A percentile compares a stretch with the other conserved stretches of the same genome.
phyloP scores from a whole-genome alignment of 2,888 invertebrate genomes.

The Petrolisthes cinctipes region DNA sequence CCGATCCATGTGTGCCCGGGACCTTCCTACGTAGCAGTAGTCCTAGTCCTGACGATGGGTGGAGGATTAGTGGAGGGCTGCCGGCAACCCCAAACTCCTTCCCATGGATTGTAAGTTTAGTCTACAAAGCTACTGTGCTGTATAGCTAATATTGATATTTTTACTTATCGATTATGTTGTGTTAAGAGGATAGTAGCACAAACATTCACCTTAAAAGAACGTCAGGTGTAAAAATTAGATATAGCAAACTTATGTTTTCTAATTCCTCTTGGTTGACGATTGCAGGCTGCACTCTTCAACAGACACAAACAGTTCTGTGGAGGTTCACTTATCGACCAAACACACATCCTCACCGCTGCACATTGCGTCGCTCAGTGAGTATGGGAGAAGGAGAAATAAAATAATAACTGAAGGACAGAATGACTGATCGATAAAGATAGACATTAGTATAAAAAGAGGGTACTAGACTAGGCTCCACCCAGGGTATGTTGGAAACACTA shows the following conservation, averaged over 20 bases:
- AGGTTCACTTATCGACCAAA: slow-evolving; percentile 58
- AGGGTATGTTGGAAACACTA: neutral
- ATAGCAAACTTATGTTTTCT: no score
- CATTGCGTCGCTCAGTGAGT: slow-evolving; percentile 64
- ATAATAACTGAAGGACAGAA: neutral
- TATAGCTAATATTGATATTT: no score
- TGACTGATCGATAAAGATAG: neutral
- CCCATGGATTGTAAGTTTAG: slow-evolving; percentile 45
- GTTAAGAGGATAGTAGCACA: no score
- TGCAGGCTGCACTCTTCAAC: slow-evolving; percentile 61
- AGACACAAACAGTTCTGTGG: slow-evolving; percentile 63
- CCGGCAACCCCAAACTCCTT: slow-evolving; percentile 24
- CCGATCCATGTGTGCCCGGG: slow-evolving; percentile 36
- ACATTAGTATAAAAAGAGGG: neutral
- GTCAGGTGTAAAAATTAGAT: no score
- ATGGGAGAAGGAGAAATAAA: neutral
- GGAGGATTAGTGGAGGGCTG: slow-evolving; percentile 30
- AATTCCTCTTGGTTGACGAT: no score
- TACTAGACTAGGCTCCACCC: neutral
- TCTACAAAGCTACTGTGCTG: no score
- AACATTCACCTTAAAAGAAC: no score
- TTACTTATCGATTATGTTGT: no score
- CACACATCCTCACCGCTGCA: slow-evolving; percentile 61
- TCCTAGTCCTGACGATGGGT: slow-evolving; percentile 29
- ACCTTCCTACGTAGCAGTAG: slow-evolving; percentile 13